Evolutionary conservation across 2,113 vertebrate genomes (phyloP), one percentile per base, ranked within the genome.

Genomic region (Astur gentilis): DNA sequence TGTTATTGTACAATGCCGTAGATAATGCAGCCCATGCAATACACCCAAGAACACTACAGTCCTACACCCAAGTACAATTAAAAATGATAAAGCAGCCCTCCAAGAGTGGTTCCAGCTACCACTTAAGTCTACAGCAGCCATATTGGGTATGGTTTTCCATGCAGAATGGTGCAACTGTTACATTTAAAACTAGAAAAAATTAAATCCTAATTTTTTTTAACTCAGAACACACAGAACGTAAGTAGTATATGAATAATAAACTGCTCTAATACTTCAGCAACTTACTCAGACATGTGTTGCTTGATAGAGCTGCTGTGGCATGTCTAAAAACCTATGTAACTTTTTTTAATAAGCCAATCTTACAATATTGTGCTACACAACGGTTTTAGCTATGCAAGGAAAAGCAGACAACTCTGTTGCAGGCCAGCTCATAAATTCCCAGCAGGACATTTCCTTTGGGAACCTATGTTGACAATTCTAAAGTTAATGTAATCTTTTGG

Each of bases 21-120:
- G 98, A 98, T 98, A 98, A 98, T 96, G 98, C 98, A 99, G 98
- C 98, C 99, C 99, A 98, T 99, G 99, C 99, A 99, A 98, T 98
- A 98, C 98, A 99, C 98, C 98, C 98, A 98, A 98, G 98, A 99
- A 99, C 98, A 98, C 98, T 98, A 98, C 97, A 98, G 98, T 98
- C 98, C 98, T 98, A 98, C 84, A 98, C 95, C 97, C 98, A 98
- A 98, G 67, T 98, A 98, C 97, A 98, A 94, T 93, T 98, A 97
- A 97, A 98, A 97, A 96, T 94, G 80, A 97, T 96, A 97, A 91
- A 98, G 97, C 98, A 98, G 97, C 97, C 98, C 98, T 98, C 97
- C 95, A 96, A 97, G 96, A 97, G 97, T 98, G 97, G 97, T 98
- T 98, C 97, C 98, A 98, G 97, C 96, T 98, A 98, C 97, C 97